Evolutionary conservation across 2,888 invertebrate species (phyloP).

Genomic region (Noctuana brunneofusca): DNA sequence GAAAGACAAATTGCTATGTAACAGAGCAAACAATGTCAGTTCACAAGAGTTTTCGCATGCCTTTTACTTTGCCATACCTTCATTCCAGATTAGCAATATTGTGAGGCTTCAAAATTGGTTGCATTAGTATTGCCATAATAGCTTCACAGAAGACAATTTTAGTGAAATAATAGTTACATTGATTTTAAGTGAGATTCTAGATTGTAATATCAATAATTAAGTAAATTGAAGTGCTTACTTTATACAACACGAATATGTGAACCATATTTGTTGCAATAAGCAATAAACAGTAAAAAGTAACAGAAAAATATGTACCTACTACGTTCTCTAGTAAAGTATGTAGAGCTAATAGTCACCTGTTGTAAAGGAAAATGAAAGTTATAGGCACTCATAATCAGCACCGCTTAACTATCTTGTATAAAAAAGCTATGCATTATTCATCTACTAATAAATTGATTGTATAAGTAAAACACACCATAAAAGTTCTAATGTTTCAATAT

Average conservation of each 20-base stretch:
- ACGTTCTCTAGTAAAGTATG: no score
- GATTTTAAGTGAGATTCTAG: no score
- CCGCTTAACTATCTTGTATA: conserved; percentile 7
- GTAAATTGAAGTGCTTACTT: no score
- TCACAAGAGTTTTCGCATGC: conserved; percentile 70
- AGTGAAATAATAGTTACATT: no score
- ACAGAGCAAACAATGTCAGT: conserved; percentile 44
- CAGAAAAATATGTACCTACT: no score
- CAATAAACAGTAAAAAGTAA: no score
- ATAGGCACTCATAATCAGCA: conserved; percentile 2
- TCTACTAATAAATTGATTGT: conserved; percentile 11
- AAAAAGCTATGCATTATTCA: conserved; percentile 13
- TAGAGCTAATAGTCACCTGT: neutral
- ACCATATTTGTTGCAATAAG: no score
- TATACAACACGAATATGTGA: no score
- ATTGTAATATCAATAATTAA: no score
- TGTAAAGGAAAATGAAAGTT: conserved; percentile 22
- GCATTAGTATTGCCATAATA: neutral
- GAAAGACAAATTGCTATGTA: no score
- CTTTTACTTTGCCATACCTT: conserved; percentile 61
- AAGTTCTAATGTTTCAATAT: no score
- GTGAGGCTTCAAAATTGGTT: neutral
- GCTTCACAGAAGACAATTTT: no score
- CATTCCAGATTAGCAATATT: neutral
- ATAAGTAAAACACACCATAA: neutral